These are phyloP conservation scores for Cotesia chilonis DNA, from an alignment of 1,140 invertebrate species.

Conservation along the genomic window DNA sequence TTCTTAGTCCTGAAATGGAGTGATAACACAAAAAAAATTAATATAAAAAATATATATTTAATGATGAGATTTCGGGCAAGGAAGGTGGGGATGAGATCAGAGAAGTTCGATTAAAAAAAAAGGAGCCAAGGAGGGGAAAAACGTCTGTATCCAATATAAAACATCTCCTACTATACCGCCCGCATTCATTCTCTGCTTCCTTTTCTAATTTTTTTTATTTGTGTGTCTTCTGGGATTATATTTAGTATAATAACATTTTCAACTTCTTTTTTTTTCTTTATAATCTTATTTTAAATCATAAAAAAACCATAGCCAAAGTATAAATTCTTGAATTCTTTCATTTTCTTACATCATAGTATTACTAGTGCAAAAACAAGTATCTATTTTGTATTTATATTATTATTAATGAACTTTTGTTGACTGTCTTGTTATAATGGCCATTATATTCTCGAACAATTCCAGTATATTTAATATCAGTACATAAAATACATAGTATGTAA, in stretches of 20 bases:
- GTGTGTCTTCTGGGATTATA: background rate
- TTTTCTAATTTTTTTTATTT: background rate
- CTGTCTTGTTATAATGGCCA: too few relatives aligned
- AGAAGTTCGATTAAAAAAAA: conserved; percentile 11
- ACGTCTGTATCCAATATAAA: conserved; percentile 9
- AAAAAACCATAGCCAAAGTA: too few relatives aligned
- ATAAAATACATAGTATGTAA: too few relatives aligned
- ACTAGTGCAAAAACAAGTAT: too few relatives aligned
- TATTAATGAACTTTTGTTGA: background rate
- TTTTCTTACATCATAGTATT: too few relatives aligned
- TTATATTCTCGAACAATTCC: too few relatives aligned
- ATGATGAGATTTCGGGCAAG: background rate
- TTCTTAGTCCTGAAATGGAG: background rate
- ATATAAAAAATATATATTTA: too few relatives aligned
- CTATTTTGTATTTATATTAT: background rate
- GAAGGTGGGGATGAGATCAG: background rate
- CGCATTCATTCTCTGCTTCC: conserved; percentile 10
- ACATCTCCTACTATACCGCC: conserved; percentile 18
- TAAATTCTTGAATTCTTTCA: too few relatives aligned
- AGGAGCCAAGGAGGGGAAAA: conserved; percentile 16
- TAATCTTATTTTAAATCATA: too few relatives aligned
- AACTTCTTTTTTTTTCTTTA: too few relatives aligned
- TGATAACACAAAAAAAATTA: background rate
- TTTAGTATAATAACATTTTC: background rate
- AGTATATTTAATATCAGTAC: too few relatives aligned